A percentile compares a stretch with the other conserved stretches of the same genome.
These are phyloP conservation scores for Paramuricea clavata DNA, from an alignment of 92 coral and sea anemone genomes.

Conservation along the genomic window DNA sequence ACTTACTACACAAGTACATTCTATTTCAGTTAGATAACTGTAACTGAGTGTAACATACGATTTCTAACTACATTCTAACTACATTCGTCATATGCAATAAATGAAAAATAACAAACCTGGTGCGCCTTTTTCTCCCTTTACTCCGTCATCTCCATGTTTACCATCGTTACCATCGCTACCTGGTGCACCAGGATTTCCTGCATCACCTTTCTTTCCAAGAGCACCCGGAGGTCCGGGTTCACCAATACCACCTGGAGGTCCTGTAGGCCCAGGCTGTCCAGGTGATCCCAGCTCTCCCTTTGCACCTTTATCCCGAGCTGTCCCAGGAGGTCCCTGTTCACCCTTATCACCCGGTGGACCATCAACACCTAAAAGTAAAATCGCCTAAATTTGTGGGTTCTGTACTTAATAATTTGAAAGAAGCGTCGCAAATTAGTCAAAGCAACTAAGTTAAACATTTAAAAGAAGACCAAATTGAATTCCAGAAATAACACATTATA, in stretches of 20 bases:
- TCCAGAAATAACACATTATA: no score
- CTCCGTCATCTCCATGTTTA: constrained; percentile 44
- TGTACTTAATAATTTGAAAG: not conserved
- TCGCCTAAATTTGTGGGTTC: not conserved
- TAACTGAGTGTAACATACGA: no score
- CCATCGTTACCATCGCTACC: constrained; percentile 46
- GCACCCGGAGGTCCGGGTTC: constrained; percentile 46
- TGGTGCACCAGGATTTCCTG: constrained; percentile 42
- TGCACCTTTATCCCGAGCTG: constrained; percentile 31
- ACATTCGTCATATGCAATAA: not conserved
- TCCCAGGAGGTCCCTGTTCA: constrained; percentile 17
- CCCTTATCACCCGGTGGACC: constrained; percentile 21
- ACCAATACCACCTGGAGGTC: constrained; percentile 53
- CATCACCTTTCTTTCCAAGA: constrained; percentile 53
- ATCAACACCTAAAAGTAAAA: constrained; percentile 3
- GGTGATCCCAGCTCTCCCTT: constrained; percentile 36
- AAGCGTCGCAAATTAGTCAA: not conserved
- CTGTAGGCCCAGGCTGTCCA: constrained; percentile 51
- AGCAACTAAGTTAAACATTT: not conserved
- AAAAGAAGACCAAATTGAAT: no score
- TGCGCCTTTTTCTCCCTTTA: constrained; percentile 42
- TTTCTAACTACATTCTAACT: not conserved
- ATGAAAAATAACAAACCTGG: constrained; percentile 36
- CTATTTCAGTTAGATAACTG: no score
- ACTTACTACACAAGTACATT: no score